Evolutionary conservation across 2,888 invertebrate species (phyloP), one percentile per base, ranked within the genome.

Genomic region (Ectemnius cavifrons): DNA sequence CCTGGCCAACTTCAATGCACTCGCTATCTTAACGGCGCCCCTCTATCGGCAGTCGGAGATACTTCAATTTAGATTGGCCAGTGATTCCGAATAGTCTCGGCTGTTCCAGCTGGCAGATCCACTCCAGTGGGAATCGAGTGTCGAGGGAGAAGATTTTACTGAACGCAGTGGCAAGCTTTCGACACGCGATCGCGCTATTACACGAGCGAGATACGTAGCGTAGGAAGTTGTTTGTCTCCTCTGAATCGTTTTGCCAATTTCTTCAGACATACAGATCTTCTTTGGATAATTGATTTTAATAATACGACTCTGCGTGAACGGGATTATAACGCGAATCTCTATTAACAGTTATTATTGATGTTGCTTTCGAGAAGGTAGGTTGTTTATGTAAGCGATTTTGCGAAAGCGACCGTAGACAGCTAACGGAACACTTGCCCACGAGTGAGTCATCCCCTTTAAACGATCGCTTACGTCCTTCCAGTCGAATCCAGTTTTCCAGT

Each of bases 251-350:
- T 27, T 60, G 20, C 28, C 49, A n/a, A 11, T 49, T 37, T 61
- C 46, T 64, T 57, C 47, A 5, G 16, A 28, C 5, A 11, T 56
- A 67, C 58, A 23, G 23, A 45, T 58, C 56, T 6, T 18, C 23
- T 27, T 18, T 45, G 23, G 49, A 14, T 46, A 56, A 65, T 14
- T 49, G 59, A 71, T 75, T 68, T 67, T 63, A 56, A 71, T 71
- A 63, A 75, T 65, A 23, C 67, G 45, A 60, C 18, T 57, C 60
- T 57, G 63, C 28, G 37, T 14, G 16, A 11, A 74, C 75, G 69
- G 65, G 60, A 74, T 69, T 74, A 74, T 74, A 68, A 61, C 65
- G 74, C 52, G 47, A n/a, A 47, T 16, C 47, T 11, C n/a, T 62
- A 20, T 14, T 63, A 63, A 63, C 47, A 47, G 14, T 20, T 49